Base-by-base conservation (phyloP, 2,113 vertebrate genomes). In the Pollachius pollachius region DNA sequence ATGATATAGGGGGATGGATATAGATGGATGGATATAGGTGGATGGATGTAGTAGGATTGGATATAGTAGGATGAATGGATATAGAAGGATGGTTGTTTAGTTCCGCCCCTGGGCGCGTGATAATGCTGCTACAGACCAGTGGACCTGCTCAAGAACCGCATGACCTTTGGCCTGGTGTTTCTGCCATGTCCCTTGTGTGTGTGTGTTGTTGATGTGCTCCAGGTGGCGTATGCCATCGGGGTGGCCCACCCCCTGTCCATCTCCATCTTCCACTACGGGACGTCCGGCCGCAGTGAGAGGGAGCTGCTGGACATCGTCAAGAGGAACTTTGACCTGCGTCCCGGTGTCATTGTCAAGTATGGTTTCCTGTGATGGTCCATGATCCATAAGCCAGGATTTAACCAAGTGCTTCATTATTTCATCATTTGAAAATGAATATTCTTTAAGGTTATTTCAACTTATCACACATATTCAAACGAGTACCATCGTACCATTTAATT, bases 191-290 rank as follows among this genome's bases (percentile, higher is more conserved):
- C 12, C 1, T 48, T 48, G 41, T 48, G 41, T 9, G 41, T 48
- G 41, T 48, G 5, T 48, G 41, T 48, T 34, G 3, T 16, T 54
- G 52, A 54, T 19, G 54, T 65, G 16, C 67, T 74, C 11, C 41
- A 98, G 96, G 94, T 99, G 0, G 91, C 97, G 0, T 99, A 99
- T 0, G 96, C 97, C 66, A 98, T 99, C 59, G 97, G 97, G 59
- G 94, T 99, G 18, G 91, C 97, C 64, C 94, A 96, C 73, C 97
- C 97, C 1, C 83, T 99, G 65, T 99, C 96, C 25, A 90, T 99
- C 82, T 98, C 97, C 81, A 98, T 99, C 88, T 99, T 98, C 90
- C 94, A 96, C 90, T 99, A 97, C 1, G 97, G 96, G 64, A 97
- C 96, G 3, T 98, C 97, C 13, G 93, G 94, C 87, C 96, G 92